Conservation (phyloP, 2,888 invertebrate genomes). For the Tenthredo livida region DNA sequence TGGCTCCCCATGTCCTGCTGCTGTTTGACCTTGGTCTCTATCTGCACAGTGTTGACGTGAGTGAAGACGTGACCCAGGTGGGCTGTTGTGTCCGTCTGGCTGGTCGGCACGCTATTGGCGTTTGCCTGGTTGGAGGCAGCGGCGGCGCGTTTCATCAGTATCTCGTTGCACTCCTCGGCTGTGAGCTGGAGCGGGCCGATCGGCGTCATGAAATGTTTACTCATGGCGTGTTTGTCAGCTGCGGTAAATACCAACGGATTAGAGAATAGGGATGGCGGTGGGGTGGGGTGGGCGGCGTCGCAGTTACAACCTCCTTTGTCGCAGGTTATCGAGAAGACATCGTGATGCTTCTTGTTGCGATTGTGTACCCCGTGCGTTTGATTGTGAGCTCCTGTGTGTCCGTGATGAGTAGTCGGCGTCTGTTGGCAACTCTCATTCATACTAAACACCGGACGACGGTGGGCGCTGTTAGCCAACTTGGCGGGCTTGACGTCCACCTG, state of each 20-base stretch:
- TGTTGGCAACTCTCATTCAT: slow-evolving; percentile 76
- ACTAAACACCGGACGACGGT: slow-evolving; percentile 74
- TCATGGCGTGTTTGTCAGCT: slow-evolving; percentile 76
- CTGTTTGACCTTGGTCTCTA: slow-evolving; percentile 80
- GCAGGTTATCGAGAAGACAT: slow-evolving; percentile 75
- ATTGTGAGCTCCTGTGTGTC: slow-evolving; percentile 75
- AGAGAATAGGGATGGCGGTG: slow-evolving; percentile 74
- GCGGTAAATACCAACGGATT: slow-evolving; percentile 76
- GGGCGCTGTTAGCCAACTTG: slow-evolving; percentile 72
- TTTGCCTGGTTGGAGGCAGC: slow-evolving; percentile 80
- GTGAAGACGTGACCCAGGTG: slow-evolving; percentile 75
- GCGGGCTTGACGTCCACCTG: slow-evolving; percentile 75
- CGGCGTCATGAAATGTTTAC: slow-evolving; percentile 86
- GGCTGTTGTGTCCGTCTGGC: slow-evolving; percentile 72
- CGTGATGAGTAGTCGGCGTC: slow-evolving; percentile 69
- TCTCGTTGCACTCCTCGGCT: slow-evolving; percentile 89
- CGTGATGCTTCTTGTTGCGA: slow-evolving; percentile 74
- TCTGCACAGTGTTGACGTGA: slow-evolving; percentile 79
- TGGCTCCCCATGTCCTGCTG: slow-evolving; percentile 82
- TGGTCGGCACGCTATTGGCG: slow-evolving; percentile 72
- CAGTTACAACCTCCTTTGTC: slow-evolving; percentile 77
- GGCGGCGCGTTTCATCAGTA: slow-evolving; percentile 87
- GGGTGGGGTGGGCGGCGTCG: slow-evolving; percentile 74
- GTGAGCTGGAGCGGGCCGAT: slow-evolving; percentile 87
- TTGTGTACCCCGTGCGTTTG: slow-evolving; percentile 79